Evolutionary conservation across 1,140 invertebrate genomes (phyloP), one percentile per base, ranked within the genome.

Genomic region (Lycorma delicatula): DNA sequence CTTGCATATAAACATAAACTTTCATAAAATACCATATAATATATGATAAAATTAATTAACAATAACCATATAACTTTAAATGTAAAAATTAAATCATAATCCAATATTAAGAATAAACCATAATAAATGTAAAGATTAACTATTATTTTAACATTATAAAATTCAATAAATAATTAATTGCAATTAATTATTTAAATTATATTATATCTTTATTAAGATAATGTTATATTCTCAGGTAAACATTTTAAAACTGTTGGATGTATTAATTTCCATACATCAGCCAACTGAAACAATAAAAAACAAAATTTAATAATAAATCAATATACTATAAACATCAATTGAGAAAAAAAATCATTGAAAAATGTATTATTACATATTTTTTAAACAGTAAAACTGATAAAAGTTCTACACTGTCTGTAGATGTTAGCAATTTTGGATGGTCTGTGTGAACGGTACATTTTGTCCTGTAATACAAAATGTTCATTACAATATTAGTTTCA

Each of bases 231-330:
- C 52, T 77, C 73, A 13, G 77, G 75, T 56, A 80, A 66, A 66
- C 74, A 79, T 65, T 79, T 77, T 48, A 69, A 71, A 28, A 79
- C 75, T n/a, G 74, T 77, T 12, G 77, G 76, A 53, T 78, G 74
- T 49, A 80, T 79, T 23, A 75, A 63, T 60, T 75, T 77, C 79
- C 79, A 81, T 13, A 80, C 75, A 61, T 79, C 75, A 11, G 76
- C 74, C 26, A 81, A 66, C 79, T 81, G 63, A n/a, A n/a, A n/a
- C 44, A 66, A 75, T 60, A 60, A 56, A 58, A 64, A 65, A 59
- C 36, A 54, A 60, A 34, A 47, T 23, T 60, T 49, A 59, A 59
- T n/a, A 49, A 54, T 18, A 28, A 18, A 50, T 11, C 48, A 50
- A 11, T 22, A 11, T 28, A 22, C 48, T 23, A 12, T 6, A 29